Evolutionary conservation across 2,888 invertebrate genomes (phyloP).

Genomic region (Gari tellinella): DNA sequence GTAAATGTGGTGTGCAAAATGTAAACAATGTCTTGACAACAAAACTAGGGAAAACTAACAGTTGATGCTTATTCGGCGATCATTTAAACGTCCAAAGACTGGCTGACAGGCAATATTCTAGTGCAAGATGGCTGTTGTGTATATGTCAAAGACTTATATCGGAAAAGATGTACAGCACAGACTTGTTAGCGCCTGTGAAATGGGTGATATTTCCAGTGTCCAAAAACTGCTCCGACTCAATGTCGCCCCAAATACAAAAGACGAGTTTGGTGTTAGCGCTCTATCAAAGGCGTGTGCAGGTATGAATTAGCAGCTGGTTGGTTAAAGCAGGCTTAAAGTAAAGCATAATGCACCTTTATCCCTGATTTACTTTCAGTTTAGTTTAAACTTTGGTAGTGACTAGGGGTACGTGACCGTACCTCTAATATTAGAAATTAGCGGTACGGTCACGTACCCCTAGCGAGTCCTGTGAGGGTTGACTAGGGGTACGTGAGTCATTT

Average conservation of each 20-base stretch:
- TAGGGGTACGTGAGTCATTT: no score
- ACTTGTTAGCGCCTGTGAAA: conserved; percentile 67
- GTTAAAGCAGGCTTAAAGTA: no score
- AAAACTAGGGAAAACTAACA: no score
- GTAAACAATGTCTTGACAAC: conserved; percentile 70
- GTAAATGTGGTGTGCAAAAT: conserved; percentile 12
- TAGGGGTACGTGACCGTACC: no score
- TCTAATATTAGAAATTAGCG: no score
- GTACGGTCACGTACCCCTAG: no score
- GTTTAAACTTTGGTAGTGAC: no score
- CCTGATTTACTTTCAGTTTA: no score
- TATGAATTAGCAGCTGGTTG: no score
- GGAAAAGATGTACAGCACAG: conserved; percentile 68
- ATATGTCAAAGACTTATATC: conserved; percentile 68
- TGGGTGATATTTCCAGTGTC: conserved; percentile 74
- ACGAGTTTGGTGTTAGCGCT: conserved; percentile 68
- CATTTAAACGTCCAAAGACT: background rate
- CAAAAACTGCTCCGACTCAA: conserved; percentile 73
- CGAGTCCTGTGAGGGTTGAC: no score
- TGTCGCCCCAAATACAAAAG: conserved; percentile 66
- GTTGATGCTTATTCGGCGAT: no score
- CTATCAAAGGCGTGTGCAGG: conserved; percentile 68
- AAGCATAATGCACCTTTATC: no score
- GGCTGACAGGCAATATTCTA: background rate
- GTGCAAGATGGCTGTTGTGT: conserved; percentile 40